Conservation (phyloP, 2,113 vertebrate genomes). For the Neofelis nebulosa region DNA sequence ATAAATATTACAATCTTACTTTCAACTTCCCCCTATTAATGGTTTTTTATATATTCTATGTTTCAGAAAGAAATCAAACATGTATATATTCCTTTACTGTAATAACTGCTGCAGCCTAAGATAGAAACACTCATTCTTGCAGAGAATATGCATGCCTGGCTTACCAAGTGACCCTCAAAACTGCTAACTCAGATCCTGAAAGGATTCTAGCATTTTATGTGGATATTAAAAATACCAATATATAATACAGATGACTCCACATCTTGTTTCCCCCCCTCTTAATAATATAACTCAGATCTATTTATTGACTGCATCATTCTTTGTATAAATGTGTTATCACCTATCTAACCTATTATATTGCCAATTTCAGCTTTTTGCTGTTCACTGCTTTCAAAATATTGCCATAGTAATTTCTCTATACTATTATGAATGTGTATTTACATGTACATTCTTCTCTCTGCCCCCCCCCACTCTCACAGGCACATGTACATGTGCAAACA, state of each 20-base stretch:
- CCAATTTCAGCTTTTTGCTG: background rate
- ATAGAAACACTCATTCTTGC: background rate
- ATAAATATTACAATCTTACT: background rate
- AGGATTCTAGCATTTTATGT: background rate
- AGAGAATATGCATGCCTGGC: background rate
- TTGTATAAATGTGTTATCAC: background rate
- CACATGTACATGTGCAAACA: background rate
- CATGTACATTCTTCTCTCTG: background rate
- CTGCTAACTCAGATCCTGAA: background rate
- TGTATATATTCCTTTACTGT: background rate
- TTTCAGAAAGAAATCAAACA: background rate
- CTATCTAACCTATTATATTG: background rate
- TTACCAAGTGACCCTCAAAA: background rate
- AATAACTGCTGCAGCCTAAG: background rate
- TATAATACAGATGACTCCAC: background rate
- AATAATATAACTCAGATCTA: background rate
- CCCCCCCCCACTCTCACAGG: background rate
- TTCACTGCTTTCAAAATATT: background rate
- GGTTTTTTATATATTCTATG: background rate
- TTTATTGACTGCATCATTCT: background rate
- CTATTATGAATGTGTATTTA: background rate
- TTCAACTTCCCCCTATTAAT: background rate
- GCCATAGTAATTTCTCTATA: background rate
- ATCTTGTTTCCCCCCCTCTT: background rate
- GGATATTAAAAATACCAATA: background rate